Evolutionary conservation across 2,888 invertebrate genomes (phyloP).

Genomic region (Opisthograptis luteolata): DNA sequence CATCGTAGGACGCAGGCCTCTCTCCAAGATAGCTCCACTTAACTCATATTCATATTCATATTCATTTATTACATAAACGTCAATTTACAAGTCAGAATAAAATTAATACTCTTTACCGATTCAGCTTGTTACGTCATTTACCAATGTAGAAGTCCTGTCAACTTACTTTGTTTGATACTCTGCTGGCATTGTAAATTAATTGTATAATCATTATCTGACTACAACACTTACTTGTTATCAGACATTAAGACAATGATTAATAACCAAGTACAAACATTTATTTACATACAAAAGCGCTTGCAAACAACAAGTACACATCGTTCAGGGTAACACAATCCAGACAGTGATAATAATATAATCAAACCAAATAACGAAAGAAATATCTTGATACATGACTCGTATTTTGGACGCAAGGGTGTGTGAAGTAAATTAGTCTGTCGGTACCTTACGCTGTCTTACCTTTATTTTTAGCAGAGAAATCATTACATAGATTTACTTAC

Average conservation of each 20-base stretch:
- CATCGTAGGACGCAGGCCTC: neutral
- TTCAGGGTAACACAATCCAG: slow-evolving; percentile 39
- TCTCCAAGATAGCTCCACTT: no score
- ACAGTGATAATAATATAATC: slow-evolving; percentile 35
- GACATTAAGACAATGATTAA: slow-evolving; percentile 32
- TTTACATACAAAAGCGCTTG: slow-evolving; percentile 43
- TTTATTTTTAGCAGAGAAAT: no score
- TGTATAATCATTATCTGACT: slow-evolving; percentile 25
- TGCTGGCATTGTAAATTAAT: no score
- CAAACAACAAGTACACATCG: slow-evolving; percentile 36
- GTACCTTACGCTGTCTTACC: neutral
- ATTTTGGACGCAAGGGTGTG: slow-evolving; percentile 26
- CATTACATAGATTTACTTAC: no score
- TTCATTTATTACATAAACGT: no score
- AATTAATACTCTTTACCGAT: no score
- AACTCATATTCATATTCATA: no score
- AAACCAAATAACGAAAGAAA: slow-evolving; percentile 24
- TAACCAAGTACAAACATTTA: slow-evolving; percentile 38
- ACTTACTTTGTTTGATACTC: no score
- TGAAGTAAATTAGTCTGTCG: slow-evolving; percentile 21
- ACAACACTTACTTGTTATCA: slow-evolving; percentile 20
- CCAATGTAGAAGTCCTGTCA: no score
- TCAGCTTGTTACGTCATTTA: no score
- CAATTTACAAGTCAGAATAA: no score
- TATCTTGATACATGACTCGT: slow-evolving; percentile 13